Conservation (phyloP, 2,888 invertebrate genomes). For the Tinea semifulvella region DNA sequence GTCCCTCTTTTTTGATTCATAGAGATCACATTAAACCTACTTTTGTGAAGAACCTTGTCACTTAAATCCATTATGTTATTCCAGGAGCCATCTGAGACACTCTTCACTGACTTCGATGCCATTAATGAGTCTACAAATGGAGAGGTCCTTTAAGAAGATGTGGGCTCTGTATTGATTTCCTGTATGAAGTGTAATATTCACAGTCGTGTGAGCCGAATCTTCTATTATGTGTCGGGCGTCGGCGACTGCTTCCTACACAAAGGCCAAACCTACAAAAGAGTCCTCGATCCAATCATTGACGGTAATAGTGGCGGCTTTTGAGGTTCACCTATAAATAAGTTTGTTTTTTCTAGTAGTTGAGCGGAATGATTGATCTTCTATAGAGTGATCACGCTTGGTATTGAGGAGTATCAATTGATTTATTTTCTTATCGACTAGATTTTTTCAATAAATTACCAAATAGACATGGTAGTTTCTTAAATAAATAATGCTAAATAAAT, state of each 20-base stretch:
- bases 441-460: not conserved
- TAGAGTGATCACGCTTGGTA: not conserved
- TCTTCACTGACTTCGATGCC: slow-evolving; percentile 45
- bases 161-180: slow-evolving; percentile 45
- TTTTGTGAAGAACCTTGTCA: slow-evolving; percentile 13
- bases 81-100: slow-evolving; percentile 42
- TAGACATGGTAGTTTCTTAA: not conserved
- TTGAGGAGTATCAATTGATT: not conserved
- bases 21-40: slow-evolving; percentile 12
- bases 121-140: slow-evolving; percentile 53
- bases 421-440: not conserved
- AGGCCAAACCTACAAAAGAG: slow-evolving; percentile 28
- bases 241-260: slow-evolving; percentile 39
- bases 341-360: slow-evolving; percentile 14
- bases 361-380: slow-evolving; percentile 11
- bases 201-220: slow-evolving; percentile 27
- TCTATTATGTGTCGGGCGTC: slow-evolving; percentile 37
- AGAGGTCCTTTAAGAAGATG: slow-evolving; percentile 41
- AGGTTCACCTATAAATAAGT: slow-evolving; percentile 8
- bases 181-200: slow-evolving; percentile 20
- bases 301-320: slow-evolving; percentile 39
- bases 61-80: slow-evolving; percentile 17
- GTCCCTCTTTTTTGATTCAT: not conserved
- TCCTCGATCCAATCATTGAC: slow-evolving; percentile 40
- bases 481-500: not conserved